These are phyloP conservation scores for Xenus cinereus DNA, from an alignment of 2,113 vertebrate species.

Conservation along the genomic window DNA sequence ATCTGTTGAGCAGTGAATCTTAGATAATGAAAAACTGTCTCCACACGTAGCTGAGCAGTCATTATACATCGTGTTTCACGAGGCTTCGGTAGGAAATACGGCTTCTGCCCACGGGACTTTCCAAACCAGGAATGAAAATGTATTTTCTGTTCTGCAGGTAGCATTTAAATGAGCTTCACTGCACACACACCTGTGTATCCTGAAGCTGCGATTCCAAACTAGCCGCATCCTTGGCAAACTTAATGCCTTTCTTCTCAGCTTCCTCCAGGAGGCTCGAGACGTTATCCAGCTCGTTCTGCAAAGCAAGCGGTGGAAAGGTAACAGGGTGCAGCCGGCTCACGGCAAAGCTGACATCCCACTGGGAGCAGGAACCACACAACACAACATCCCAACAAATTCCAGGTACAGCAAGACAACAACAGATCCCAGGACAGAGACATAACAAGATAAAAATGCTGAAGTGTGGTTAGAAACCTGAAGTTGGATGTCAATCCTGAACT, in stretches of 20 bases:
- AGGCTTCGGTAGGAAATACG: neutral
- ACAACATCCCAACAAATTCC: neutral
- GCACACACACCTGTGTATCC: conserved; percentile 86
- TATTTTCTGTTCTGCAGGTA: neutral
- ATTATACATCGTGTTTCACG: neutral
- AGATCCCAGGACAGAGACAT: neutral
- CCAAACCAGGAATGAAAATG: neutral
- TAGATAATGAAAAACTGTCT: neutral
- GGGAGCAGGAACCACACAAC: neutral
- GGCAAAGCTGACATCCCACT: neutral
- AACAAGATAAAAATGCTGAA: neutral
- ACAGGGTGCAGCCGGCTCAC: neutral
- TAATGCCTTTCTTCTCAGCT: conserved; percentile 93
- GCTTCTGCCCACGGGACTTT: neutral
- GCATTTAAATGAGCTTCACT: neutral
- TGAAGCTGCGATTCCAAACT: conserved; percentile 92
- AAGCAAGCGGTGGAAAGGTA: neutral
- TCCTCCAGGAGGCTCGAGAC: conserved; percentile 90
- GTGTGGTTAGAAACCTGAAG: neutral
- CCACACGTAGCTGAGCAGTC: neutral
- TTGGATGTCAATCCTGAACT: neutral
- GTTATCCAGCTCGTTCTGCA: conserved; percentile 92
- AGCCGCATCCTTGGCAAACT: conserved; percentile 90
- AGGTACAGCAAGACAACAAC: neutral
- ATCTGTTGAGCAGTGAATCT: neutral